Base-by-base conservation (phyloP, 2,113 vertebrate genomes). In the Seriola dumerili region DNA sequence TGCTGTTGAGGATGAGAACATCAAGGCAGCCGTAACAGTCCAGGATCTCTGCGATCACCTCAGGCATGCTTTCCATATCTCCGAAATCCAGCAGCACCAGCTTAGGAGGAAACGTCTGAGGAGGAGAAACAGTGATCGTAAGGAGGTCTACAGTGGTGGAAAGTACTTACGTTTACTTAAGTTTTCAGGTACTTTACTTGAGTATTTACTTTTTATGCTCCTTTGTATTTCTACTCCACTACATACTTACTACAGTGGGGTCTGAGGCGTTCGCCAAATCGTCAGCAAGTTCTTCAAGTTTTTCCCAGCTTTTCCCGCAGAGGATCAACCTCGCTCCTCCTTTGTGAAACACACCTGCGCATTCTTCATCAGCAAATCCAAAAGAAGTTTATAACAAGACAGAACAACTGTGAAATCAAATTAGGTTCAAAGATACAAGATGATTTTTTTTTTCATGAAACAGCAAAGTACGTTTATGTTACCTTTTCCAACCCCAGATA, bases 21-120 rank as follows among this genome's bases (percentile, higher is more conserved):
- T 99, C 98, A 91, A 99, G 94, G 54, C 96, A 98, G 63, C 97
- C 97, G 0, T 97, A 99, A 81, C 97, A 97, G 36, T 97, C 97
- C 85, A 97, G 80, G 67, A 98, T 94, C 83, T 99, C 97, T 42
- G 89, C 96, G 0, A 96, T 93, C 5, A 95, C 96, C 11, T 97
- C 97, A 1, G 92, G 92, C 76, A 98, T 87, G 72, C 94, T 96
- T 80, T 93, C 96, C 71, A 96, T 95, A 46, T 99, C 97, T 8
- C 96, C 95, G 32, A 99, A 96, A 68, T 99, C 98, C 91, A 99
- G 86, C 68, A 97, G 93, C 19, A 99, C 91, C 55, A 99, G 90
- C 79, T 99, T 99, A 0, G 97, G 96, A 0, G 96, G 96, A 78
- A 98, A 99, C 0, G 97, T 98, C 98, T 99, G 89, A 13, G 57